These are phyloP conservation scores for Blastobasis adustella DNA, from an alignment of 2,888 invertebrate genomes.

Conservation along the genomic window DNA sequence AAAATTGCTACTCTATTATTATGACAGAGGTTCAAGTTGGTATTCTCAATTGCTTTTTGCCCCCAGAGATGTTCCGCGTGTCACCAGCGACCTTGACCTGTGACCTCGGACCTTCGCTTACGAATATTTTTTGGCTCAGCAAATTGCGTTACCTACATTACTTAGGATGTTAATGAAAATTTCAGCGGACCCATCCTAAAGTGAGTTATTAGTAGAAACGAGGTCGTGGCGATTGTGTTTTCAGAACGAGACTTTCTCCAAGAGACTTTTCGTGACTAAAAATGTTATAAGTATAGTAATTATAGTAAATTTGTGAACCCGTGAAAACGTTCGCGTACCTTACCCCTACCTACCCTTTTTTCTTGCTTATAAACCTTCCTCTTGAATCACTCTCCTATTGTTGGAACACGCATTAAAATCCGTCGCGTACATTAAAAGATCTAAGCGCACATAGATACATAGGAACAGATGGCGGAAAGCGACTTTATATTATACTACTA, in stretches of 20 bases:
- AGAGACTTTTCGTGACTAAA: neutral
- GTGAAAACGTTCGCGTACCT: no score
- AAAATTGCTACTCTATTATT: no score
- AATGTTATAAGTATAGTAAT: neutral
- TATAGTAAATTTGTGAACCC: no score
- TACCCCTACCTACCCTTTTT: no score
- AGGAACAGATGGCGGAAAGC: no score
- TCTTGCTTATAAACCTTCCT: no score
- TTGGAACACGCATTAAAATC: no score
- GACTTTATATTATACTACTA: no score
- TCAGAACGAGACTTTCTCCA: neutral
- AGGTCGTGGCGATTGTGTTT: neutral
- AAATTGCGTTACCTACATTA: conserved; percentile 2
- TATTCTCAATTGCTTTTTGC: conserved; percentile 24
- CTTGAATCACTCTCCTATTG: no score
- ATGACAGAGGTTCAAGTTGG: no score
- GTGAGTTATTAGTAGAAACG: neutral
- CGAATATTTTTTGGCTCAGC: neutral
- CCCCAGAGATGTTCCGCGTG: neutral
- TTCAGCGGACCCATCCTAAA: neutral
- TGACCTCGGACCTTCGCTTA: neutral
- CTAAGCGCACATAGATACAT: no score
- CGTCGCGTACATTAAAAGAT: no score
- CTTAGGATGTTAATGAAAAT: conserved; percentile 2
- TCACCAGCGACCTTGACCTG: neutral